A percentile compares a stretch with the other conserved stretches of the same genome.
phyloP scores from a whole-genome alignment of 2,888 invertebrate species.

The Dastarcus helophoroides region DNA sequence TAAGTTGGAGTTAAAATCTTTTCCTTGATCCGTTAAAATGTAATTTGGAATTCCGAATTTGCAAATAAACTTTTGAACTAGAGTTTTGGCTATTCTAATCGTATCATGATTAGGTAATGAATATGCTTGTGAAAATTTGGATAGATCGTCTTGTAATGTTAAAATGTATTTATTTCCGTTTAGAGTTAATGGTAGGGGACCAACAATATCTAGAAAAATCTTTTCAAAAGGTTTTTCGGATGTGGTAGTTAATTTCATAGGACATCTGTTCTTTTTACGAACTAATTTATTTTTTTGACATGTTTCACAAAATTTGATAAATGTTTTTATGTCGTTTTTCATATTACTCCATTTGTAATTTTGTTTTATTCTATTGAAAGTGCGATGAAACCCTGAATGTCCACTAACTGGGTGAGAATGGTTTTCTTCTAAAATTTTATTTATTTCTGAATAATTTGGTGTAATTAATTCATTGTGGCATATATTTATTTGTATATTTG shows the following conservation, averaged over 20 bases:
- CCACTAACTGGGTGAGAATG: conserved; percentile 15
- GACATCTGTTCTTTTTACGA: conserved; percentile 16
- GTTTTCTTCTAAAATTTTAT: conserved; percentile 17
- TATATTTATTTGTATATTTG: conserved; percentile 15
- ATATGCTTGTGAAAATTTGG: conserved; percentile 21
- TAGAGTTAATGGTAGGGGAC: conserved; percentile 13
- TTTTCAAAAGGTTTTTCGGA: conserved; percentile 20
- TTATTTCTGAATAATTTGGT: conserved; percentile 13
- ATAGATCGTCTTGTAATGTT: conserved; percentile 20
- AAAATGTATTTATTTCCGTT: conserved; percentile 8
- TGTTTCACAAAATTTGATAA: conserved; percentile 21
- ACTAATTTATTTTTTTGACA: conserved; percentile 27
- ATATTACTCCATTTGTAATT: conserved; percentile 24
- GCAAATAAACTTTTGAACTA: conserved; percentile 19
- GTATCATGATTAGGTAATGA: conserved; percentile 18
- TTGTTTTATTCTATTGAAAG: conserved; percentile 19
- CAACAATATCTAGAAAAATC: conserved; percentile 24
- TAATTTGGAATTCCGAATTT: conserved; percentile 13
- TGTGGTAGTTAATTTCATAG: conserved; percentile 25
- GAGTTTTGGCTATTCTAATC: conserved; percentile 19
- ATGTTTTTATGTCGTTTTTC: conserved; percentile 24
- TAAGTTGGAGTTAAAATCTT: conserved; percentile 18
- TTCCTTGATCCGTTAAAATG: conserved; percentile 14
- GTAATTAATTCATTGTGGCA: conserved; percentile 10
- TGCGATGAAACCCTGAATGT: conserved; percentile 18